A percentile compares a stretch with the other conserved stretches of the same genome.
phyloP scores from a whole-genome alignment of 2,797 vertebrate species.

The Champsocephalus esox region DNA sequence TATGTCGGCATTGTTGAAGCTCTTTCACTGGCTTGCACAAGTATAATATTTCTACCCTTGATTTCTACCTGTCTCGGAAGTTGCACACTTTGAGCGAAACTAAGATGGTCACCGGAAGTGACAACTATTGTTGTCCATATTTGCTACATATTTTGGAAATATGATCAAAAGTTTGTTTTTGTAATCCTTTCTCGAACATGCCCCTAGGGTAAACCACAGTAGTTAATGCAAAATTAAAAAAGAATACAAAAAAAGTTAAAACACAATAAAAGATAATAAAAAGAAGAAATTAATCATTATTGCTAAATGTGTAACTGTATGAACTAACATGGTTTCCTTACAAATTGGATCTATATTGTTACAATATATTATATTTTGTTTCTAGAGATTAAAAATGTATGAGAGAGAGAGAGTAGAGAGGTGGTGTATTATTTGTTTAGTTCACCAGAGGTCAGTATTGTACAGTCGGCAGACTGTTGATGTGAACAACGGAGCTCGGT shows the following conservation, averaged over 20 bases:
- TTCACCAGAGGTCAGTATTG: constrained; percentile 77
- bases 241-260: too few relatives aligned
- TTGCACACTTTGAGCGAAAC: not conserved
- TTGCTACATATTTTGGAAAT: not conserved
- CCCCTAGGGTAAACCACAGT: too few relatives aligned
- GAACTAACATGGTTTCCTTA: too few relatives aligned
- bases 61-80: not conserved
- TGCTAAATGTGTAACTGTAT: too few relatives aligned
- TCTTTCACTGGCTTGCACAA: not conserved
- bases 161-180: not conserved
- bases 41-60: too few relatives aligned
- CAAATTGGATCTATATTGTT: too few relatives aligned
- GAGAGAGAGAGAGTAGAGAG: not conserved
- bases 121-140: not conserved
- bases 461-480: constrained; percentile 3
- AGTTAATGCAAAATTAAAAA: too few relatives aligned
- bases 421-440: constrained; percentile 24
- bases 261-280: too few relatives aligned
- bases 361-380: too few relatives aligned
- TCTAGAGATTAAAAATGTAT: not conserved
- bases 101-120: not conserved
- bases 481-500: not conserved
- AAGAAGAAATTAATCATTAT: too few relatives aligned
- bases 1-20: not conserved
- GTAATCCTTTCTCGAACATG: too few relatives aligned